phyloP scores from a whole-genome alignment of 2,113 vertebrate genomes.

The Sphyrna mokarran region DNA sequence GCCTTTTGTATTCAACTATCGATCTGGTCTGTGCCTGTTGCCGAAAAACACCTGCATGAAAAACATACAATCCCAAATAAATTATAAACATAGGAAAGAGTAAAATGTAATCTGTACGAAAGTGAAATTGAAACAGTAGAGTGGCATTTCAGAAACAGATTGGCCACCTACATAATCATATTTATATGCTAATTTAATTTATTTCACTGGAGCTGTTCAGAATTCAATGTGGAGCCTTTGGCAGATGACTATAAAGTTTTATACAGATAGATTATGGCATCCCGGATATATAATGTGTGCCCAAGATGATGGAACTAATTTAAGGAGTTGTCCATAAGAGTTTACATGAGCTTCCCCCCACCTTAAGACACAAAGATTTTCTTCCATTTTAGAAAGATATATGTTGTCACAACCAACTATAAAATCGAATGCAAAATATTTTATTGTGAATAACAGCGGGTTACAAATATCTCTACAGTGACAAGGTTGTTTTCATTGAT shows the following conservation, averaged over 20 bases:
- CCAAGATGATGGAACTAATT: not conserved
- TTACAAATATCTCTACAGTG: not conserved
- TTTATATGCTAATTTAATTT: conserved; percentile 36
- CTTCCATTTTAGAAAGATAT: not conserved
- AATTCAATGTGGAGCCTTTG: conserved; percentile 3
- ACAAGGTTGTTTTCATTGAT: not conserved
- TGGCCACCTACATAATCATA: conserved; percentile 16
- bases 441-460: not conserved
- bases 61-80: not conserved
- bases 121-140: conserved; percentile 1
- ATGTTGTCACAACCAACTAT: not conserved
- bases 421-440: not conserved
- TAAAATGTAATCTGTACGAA: not conserved
- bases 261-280: not conserved
- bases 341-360: not conserved
- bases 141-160: not conserved
- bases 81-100: conserved; percentile 1
- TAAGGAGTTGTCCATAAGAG: not conserved
- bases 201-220: conserved; percentile 17
- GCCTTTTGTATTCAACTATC: not conserved
- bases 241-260: not conserved
- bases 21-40: not conserved
- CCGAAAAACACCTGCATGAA: not conserved
- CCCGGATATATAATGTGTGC: not conserved
- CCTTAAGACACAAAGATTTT: not conserved